phyloP scores from a whole-genome alignment of 2,113 vertebrate genomes.

The Mohoua ochrocephala region DNA sequence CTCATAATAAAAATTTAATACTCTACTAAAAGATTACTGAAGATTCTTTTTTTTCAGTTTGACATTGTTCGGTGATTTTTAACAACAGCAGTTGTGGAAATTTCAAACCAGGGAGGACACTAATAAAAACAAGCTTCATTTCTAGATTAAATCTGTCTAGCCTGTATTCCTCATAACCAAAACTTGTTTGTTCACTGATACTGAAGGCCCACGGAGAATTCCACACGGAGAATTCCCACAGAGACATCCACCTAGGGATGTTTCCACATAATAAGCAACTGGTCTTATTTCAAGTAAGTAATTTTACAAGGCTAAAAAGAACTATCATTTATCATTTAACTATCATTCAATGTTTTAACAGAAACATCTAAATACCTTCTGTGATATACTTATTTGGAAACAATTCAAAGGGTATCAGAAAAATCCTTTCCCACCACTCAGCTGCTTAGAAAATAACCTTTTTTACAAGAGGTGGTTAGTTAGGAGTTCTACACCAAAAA shows the following conservation, averaged over 20 bases:
- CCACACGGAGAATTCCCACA: not conserved
- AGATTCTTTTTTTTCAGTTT: not conserved
- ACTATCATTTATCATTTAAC: not conserved
- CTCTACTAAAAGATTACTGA: not conserved
- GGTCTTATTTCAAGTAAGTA: not conserved
- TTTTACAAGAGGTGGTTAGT: not conserved
- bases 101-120: not conserved
- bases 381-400: not conserved
- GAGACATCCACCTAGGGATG: not conserved
- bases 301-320: not conserved
- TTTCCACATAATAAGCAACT: not conserved
- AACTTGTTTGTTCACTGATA: not conserved
- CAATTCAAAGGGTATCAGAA: not conserved
- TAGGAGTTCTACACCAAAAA: not conserved
- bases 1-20: not conserved
- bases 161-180: not conserved
- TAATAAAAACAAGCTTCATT: not conserved
- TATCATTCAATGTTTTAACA: not conserved
- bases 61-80: not conserved
- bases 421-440: not conserved
- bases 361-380: not conserved
- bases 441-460: not conserved
- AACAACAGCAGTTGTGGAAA: not conserved
- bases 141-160: not conserved
- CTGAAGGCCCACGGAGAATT: not conserved